phyloP scores from a whole-genome alignment of 2,888 invertebrate genomes.

The Congeria kusceri region DNA sequence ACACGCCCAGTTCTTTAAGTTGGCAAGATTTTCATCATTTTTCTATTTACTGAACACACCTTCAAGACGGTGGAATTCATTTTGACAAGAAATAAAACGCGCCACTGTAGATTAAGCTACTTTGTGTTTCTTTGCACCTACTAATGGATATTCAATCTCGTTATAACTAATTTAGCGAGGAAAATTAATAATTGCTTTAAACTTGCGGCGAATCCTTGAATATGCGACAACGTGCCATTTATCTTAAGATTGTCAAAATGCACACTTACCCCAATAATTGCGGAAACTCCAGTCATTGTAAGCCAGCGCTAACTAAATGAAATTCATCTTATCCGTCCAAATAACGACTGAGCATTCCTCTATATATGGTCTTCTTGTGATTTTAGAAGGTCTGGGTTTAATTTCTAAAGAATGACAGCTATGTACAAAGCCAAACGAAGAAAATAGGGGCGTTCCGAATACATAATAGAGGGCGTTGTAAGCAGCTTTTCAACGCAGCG shows the following conservation, averaged over 20 bases:
- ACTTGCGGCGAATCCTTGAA: too few relatives aligned
- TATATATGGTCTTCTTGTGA: conserved; percentile 33
- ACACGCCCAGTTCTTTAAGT: conserved; percentile 32
- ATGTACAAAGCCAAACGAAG: conserved; percentile 21
- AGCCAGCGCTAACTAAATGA: conserved; percentile 10
- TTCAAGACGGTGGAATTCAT: too few relatives aligned
- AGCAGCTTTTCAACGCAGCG: conserved; percentile 52
- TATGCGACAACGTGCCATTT: too few relatives aligned
- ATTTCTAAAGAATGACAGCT: conserved; percentile 28
- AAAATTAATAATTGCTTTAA: too few relatives aligned
- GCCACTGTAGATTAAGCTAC: too few relatives aligned
- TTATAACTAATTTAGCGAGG: too few relatives aligned
- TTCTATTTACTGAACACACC: background rate
- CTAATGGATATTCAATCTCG: too few relatives aligned
- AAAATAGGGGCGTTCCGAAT: conserved; percentile 47
- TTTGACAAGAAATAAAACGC: too few relatives aligned
- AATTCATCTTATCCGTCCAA: conserved; percentile 30
- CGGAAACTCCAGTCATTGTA: conserved; percentile 63
- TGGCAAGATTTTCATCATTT: background rate
- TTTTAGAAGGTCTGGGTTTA: conserved; percentile 34
- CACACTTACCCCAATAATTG: conserved; percentile 56
- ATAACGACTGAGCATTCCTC: conserved; percentile 24
- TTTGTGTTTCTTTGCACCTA: too few relatives aligned
- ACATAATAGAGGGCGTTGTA: conserved; percentile 58
- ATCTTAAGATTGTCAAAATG: too few relatives aligned